Percentiles rank a stretch among this genome's conserved stretches.
Conservation (phyloP, 2,113 vertebrate species). For the Arvicanthis niloticus region DNA sequence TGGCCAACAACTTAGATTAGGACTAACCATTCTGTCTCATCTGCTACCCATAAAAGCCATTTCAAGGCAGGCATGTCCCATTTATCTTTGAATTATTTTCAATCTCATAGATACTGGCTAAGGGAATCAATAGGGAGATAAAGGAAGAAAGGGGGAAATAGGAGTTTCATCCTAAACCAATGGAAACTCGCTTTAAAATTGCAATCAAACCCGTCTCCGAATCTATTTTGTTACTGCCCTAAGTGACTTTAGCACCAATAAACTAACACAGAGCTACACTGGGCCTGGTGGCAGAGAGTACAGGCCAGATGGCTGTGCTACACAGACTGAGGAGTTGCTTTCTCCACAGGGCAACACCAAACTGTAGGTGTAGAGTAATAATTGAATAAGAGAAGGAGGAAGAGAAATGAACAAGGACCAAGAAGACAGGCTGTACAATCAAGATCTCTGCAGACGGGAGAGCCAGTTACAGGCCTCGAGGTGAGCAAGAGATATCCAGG, state of each 20-base stretch:
- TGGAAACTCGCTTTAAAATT: not conserved
- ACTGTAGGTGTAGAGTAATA: not conserved
- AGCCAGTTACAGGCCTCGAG: not conserved
- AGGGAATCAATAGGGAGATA: not conserved
- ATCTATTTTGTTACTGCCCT: not conserved
- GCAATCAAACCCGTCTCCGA: not conserved
- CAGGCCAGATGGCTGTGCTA: not conserved
- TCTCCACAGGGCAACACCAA: not conserved
- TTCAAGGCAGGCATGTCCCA: not conserved
- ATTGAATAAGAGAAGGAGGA: not conserved
- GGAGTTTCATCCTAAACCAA: not conserved
- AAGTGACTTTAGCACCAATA: not conserved
- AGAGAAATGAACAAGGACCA: not conserved
- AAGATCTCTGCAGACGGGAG: not conserved
- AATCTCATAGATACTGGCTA: not conserved
- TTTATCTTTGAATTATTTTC: not conserved
- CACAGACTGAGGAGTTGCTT: not conserved
- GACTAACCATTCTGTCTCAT: constrained; percentile 4
- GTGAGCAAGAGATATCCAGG: not conserved
- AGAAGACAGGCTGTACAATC: not conserved
- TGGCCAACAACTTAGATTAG: not conserved
- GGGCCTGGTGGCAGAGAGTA: no score
- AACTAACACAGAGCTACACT: not conserved
- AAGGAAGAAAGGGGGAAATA: not conserved
- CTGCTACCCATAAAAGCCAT: not conserved